phyloP scores from a whole-genome alignment of 1,140 invertebrate species.

The Agrypnia vestita region DNA sequence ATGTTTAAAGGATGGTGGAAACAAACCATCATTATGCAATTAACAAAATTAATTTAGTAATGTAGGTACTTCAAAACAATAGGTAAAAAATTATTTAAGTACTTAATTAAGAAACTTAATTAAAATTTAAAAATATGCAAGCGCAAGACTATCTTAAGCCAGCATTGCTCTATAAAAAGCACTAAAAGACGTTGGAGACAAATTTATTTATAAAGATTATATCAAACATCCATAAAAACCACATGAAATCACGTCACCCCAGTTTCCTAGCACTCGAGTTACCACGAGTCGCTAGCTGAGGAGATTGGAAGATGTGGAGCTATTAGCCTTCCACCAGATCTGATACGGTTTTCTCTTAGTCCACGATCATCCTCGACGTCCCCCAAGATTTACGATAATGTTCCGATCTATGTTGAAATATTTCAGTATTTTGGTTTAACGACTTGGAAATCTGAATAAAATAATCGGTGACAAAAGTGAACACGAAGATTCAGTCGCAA shows the following conservation, averaged over 20 bases:
- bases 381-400: conserved; percentile 59
- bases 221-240: neutral
- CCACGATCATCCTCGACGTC: conserved; percentile 45
- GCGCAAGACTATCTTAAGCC: no score
- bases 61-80: no score
- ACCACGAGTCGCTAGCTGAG: conserved; percentile 20
- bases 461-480: conserved; percentile 49
- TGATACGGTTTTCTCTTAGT: conserved; percentile 47
- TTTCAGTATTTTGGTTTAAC: conserved; percentile 50
- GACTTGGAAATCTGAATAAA: conserved; percentile 58
- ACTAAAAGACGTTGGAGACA: no score
- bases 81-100: no score
- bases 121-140: no score
- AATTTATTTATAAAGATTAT: no score
- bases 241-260: conserved; percentile 16
- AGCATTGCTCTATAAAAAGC: no score
- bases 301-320: conserved; percentile 4
- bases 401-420: conserved; percentile 53
- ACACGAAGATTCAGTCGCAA: conserved; percentile 39
- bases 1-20: no score
- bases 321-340: conserved; percentile 45
- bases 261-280: conserved; percentile 3
- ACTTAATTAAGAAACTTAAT: no score
- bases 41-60: no score
- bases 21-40: no score